Base-by-base conservation (phyloP, 2,888 invertebrate species). In the Lamellibrachia satsuma region DNA sequence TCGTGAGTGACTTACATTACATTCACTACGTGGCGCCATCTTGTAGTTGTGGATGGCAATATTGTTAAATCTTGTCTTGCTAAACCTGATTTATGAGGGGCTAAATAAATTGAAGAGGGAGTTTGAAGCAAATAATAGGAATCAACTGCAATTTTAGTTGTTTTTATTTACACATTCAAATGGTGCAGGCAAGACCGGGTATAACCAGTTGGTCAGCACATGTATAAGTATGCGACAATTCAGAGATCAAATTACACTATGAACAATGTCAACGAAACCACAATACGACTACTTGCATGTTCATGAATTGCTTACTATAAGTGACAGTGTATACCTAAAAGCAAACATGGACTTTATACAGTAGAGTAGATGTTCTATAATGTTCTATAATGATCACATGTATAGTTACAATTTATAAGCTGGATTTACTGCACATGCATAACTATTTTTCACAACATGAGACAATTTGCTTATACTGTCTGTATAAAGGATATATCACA, bases 161-260 rank as follows among this genome's bases (percentile, higher is more conserved):
- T 75, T 75, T 39, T 75, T 75, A 75, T 75, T 75, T 75, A 75
- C 75, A 75, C 75, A 75, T 75, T 75, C 22, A 75, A 55, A 75
- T 75, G 22, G 75, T 75, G 75, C 22, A 75, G 75, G n/a, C 75
- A 75, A 75, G 3, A 75, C 75, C 15, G n/a, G 22, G 22, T n/a
- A 22, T 15, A 75, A n/a, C 15, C 6, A 15, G 22, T 22, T 75
- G 75, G n/a, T 75, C 75, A n/a, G 75, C 75, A n/a, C 75, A 22
- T 75, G n/a, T 6, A 6, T 75, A 60, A 11, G 22, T 60, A 75
- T 2, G 22, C 75, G 6, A 75, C 75, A 22, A 75, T 75, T 75
- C 75, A 75, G 75, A 75, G 75, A 75, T 75, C 75, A 75, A 75
- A 11, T 75, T 11, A 75, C n/a, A 75, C 75, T 75, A 75, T 75